These are phyloP conservation scores for Orthosia cruda DNA, from an alignment of 2,888 invertebrate species.

Conservation along the genomic window DNA sequence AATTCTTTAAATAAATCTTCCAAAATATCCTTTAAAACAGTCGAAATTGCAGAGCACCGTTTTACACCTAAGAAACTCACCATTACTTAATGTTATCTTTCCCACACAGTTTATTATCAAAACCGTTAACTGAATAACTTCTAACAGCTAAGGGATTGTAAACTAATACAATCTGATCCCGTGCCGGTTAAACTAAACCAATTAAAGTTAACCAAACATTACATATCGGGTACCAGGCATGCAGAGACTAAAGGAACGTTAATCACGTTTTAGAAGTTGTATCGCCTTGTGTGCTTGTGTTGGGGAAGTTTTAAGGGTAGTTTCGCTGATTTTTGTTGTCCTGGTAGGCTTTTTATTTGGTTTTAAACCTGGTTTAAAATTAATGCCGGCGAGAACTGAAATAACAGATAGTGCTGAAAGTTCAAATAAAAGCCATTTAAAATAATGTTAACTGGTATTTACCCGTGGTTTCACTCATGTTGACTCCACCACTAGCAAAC, in stretches of 20 bases:
- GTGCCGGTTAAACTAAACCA: slow-evolving; percentile 73
- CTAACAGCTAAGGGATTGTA: slow-evolving; percentile 61
- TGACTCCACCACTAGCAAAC: neutral
- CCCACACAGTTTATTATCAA: slow-evolving; percentile 52
- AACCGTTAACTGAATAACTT: slow-evolving; percentile 64
- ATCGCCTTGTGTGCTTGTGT: slow-evolving; percentile 14
- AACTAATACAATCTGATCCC: slow-evolving; percentile 66
- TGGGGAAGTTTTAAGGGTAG: slow-evolving; percentile 7
- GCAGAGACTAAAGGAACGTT: slow-evolving; percentile 53
- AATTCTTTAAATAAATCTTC: neutral
- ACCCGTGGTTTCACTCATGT: neutral
- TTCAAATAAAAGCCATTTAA: no score
- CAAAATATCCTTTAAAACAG: neutral
- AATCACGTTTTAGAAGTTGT: slow-evolving; percentile 52
- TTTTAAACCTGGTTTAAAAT: no score
- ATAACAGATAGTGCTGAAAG: no score
- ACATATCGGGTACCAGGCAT: slow-evolving; percentile 66
- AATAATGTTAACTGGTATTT: neutral
- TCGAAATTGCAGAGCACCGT: neutral
- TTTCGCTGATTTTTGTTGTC: slow-evolving; percentile 10
- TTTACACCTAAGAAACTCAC: slow-evolving; percentile 9
- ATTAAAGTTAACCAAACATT: slow-evolving; percentile 76
- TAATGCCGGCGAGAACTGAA: no score
- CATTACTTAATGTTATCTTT: slow-evolving; percentile 42
- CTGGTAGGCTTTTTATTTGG: neutral